phyloP scores from a whole-genome alignment of 1,140 invertebrate genomes.

The Eurosta solidaginis region DNA sequence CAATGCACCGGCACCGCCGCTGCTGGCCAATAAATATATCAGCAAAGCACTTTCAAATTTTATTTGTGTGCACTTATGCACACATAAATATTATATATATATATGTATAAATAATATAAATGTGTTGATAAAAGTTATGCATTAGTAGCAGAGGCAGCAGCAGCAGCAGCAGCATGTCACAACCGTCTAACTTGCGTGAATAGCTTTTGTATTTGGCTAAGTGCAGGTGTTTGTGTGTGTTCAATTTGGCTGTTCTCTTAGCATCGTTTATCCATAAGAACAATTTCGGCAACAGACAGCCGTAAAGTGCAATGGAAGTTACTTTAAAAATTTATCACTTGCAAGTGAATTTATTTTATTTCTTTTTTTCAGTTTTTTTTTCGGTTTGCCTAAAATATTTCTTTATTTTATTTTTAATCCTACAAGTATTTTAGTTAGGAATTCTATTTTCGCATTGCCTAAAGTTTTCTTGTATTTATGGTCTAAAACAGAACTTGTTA shows the following conservation, averaged over 20 bases:
- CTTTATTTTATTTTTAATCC: not conserved
- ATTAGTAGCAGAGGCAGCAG: not conserved
- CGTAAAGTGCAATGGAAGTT: constrained; percentile 18
- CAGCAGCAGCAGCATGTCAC: not conserved
- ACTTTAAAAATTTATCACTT: constrained; percentile 14
- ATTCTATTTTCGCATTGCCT: constrained; percentile 3
- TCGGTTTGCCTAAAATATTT: not conserved
- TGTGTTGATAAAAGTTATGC: not conserved
- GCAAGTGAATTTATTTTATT: constrained; percentile 29
- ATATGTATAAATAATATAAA: too few relatives aligned
- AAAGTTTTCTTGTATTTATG: constrained; percentile 18
- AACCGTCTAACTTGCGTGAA: constrained; percentile 27
- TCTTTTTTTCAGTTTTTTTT: not conserved
- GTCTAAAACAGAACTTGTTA: not conserved
- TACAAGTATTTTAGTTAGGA: not conserved
- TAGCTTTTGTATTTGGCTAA: not conserved
- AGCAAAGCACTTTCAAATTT: not conserved
- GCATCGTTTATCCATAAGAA: not conserved
- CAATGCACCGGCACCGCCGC: not conserved
- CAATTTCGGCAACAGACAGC: constrained; percentile 16
- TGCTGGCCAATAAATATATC: constrained; percentile 25
- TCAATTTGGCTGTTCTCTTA: not conserved
- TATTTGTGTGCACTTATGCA: not conserved
- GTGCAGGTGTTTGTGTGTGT: not conserved
- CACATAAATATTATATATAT: not conserved